These are phyloP conservation scores for Apodemia duryi DNA, from an alignment of 2,888 invertebrate genomes.

Conservation along the genomic window DNA sequence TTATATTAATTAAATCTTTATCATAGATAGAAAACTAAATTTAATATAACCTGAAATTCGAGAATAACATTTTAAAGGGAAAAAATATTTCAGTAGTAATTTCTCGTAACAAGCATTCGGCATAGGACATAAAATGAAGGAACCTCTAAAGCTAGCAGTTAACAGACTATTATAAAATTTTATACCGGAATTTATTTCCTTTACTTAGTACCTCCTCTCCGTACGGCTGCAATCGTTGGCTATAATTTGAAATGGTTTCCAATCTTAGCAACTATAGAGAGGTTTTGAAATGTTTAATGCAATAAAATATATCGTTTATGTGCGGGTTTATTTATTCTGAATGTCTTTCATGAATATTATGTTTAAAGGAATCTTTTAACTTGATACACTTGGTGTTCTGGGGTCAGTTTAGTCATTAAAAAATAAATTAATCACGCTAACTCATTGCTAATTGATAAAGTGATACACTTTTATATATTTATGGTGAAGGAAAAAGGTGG, in stretches of 20 bases:
- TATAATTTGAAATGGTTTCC: constrained; percentile 36
- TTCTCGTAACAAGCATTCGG: constrained; percentile 35
- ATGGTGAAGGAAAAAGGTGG: no score
- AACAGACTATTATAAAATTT: constrained; percentile 42
- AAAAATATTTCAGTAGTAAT: constrained; percentile 30
- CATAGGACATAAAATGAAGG: constrained; percentile 33
- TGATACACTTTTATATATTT: no score
- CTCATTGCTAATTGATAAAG: no score
- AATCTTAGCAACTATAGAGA: constrained; percentile 27
- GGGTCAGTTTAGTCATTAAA: no score
- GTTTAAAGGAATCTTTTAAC: constrained; percentile 11
- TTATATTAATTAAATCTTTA: no score
- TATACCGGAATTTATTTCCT: constrained; percentile 38
- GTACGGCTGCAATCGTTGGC: constrained; percentile 31
- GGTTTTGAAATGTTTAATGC: constrained; percentile 12
- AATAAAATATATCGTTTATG: constrained; percentile 9
- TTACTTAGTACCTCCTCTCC: constrained; percentile 31
- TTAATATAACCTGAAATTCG: constrained; percentile 10
- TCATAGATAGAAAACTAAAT: neutral
- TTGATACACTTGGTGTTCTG: neutral
- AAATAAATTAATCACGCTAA: no score
- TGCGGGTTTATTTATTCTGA: neutral
- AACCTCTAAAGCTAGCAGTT: constrained; percentile 37
- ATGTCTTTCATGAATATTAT: neutral
- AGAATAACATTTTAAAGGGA: constrained; percentile 22